Conservation (phyloP, 1,140 invertebrate genomes). For the Drosophila busckii region DNA sequence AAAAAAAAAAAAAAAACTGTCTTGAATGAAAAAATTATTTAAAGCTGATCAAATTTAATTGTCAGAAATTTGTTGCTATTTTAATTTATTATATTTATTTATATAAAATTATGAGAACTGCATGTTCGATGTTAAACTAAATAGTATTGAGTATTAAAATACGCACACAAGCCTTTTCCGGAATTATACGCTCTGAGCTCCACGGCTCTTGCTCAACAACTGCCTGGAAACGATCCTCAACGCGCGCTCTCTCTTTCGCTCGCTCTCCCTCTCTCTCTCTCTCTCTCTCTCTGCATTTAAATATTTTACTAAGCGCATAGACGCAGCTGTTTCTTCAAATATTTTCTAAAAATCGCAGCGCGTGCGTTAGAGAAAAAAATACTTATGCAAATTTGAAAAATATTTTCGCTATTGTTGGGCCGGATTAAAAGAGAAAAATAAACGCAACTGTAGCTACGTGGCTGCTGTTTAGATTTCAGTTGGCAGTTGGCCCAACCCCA, state of each 20-base stretch:
- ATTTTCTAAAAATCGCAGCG: conserved; percentile 33
- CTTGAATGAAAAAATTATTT: no score
- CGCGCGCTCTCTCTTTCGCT: neutral
- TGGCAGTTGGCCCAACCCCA: conserved; percentile 38
- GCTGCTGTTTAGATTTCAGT: conserved; percentile 35
- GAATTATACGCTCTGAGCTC: conserved; percentile 10
- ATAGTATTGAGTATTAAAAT: no score
- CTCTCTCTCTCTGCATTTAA: neutral
- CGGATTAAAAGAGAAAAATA: conserved; percentile 28
- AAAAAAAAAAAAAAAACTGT: no score
- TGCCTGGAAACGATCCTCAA: neutral
- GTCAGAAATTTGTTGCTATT: no score
- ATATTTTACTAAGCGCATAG: conserved; percentile 5
- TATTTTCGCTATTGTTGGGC: conserved; percentile 30
- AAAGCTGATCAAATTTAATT: no score
- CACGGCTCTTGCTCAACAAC: conserved; percentile 3
- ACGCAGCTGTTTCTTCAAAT: neutral
- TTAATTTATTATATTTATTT: no score
- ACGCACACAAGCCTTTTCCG: no score
- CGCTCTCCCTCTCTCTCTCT: neutral
- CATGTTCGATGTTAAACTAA: no score
- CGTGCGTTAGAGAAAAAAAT: conserved; percentile 29
- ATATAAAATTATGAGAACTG: no score
- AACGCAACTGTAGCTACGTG: conserved; percentile 6
- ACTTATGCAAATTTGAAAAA: conserved; percentile 62